Conservation (phyloP, 2,888 invertebrate species). For the Meliscaeva auricollis region DNA sequence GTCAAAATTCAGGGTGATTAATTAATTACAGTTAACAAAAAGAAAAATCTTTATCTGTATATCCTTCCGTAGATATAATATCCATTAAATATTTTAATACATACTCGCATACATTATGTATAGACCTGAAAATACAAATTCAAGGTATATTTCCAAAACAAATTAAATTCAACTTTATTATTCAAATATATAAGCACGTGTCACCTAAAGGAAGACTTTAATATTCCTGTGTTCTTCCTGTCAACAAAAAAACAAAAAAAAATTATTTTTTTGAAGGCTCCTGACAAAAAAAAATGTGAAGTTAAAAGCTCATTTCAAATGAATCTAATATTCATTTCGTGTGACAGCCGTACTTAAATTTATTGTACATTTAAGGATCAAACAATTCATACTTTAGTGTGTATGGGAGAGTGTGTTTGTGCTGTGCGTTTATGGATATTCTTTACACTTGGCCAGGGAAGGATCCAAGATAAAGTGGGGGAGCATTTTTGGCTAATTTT, state of each 20-base stretch:
- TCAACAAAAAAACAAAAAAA: not conserved
- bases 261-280: not conserved
- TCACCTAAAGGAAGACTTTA: not conserved
- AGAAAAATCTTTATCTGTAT: too few species aligned
- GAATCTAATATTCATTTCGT: constrained; percentile 31
- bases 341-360: constrained; percentile 17
- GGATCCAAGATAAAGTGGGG: too few species aligned
- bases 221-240: too few species aligned
- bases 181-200: constrained; percentile 24
- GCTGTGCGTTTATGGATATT: too few species aligned
- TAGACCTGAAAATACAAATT: too few species aligned
- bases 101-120: too few species aligned
- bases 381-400: not conserved
- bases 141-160: not conserved
- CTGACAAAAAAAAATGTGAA: constrained; percentile 1
- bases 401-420: not conserved
- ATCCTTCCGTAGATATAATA: too few species aligned
- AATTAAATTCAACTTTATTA: constrained; percentile 19
- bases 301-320: constrained; percentile 37
- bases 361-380: constrained; percentile 3
- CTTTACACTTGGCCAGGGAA: too few species aligned
- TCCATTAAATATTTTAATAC: too few species aligned
- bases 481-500: too few species aligned
- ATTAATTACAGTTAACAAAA: too few species aligned
- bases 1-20: too few species aligned